Conservation (phyloP, 2,113 vertebrate species). For the human region GRCh38 chr1:57431001-57431500, state of each 20-base stretch:
- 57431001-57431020: background rate
- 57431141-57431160: background rate
- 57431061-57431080: background rate
- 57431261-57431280: background rate
- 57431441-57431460: conserved; percentile 16
- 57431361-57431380: background rate
- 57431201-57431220: background rate
- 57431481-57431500: background rate
- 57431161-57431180: background rate
- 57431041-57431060: background rate
- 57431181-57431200: background rate
- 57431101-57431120: background rate
- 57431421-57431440: background rate
- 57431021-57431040: background rate
- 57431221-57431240: background rate
- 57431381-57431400: background rate
- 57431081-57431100: background rate
- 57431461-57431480: background rate
- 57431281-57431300: background rate
- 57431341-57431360: background rate
- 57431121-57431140: background rate
- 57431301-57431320: background rate
- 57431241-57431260: background rate
- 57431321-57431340: background rate
- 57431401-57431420: background rate